Conservation (phyloP, 2,888 invertebrate genomes). For the Leptothorax acervorum region DNA sequence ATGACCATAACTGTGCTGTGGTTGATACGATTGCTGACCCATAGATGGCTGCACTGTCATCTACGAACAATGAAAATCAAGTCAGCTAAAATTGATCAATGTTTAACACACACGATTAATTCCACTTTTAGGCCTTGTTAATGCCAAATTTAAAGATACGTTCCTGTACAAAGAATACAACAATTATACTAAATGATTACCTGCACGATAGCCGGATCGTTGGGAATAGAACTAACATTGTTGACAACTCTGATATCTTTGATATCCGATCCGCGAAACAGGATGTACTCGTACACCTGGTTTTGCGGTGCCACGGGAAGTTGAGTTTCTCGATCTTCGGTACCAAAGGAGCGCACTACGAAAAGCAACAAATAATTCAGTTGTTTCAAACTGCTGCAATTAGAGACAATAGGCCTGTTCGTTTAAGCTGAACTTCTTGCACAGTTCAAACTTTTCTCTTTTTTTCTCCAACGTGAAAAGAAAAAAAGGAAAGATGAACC, state of each 20-base stretch:
- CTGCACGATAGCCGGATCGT: conserved; percentile 99
- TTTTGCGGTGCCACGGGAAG: conserved; percentile 98
- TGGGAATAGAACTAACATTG: conserved; percentile 93
- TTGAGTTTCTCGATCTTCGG: conserved; percentile 98
- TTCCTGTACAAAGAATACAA: neutral
- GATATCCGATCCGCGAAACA: conserved; percentile 99
- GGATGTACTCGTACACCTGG: conserved; percentile 99
- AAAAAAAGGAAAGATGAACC: no score
- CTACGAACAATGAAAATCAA: conserved; percentile 84
- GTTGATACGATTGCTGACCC: conserved; percentile 88
- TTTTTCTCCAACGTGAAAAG: no score
- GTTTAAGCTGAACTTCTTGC: no score
- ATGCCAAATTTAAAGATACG: neutral
- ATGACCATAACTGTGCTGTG: conserved; percentile 90
- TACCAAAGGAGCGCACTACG: conserved; percentile 99
- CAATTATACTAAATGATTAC: conserved; percentile 82
- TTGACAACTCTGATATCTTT: conserved; percentile 99
- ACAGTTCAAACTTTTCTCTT: no score
- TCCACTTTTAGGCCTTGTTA: neutral
- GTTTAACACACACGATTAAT: neutral
- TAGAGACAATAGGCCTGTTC: neutral
- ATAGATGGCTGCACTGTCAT: conserved; percentile 92
- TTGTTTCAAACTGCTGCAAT: neutral
- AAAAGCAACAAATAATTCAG: conserved; percentile 64
- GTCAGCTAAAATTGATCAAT: neutral